phyloP scores from a whole-genome alignment of 2,113 vertebrate genomes.

The Furnarius figulus region DNA sequence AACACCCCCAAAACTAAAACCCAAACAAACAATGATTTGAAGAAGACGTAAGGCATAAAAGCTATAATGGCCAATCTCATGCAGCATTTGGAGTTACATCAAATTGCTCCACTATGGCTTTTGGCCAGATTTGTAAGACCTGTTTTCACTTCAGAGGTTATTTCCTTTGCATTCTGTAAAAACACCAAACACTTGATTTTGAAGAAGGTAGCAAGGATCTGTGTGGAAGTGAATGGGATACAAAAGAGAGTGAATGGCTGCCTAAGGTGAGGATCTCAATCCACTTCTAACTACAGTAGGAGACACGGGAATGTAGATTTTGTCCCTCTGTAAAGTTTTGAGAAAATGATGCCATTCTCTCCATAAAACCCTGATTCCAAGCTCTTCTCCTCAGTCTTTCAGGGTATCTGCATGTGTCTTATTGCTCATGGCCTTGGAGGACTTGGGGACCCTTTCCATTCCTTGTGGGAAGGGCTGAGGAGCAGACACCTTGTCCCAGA shows the following conservation, averaged over 20 bases:
- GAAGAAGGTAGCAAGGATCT: background rate
- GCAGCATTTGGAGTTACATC: background rate
- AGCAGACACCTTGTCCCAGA: background rate
- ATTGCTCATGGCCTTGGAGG: background rate
- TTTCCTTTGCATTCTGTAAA: background rate
- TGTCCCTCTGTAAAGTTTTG: background rate
- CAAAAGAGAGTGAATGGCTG: background rate
- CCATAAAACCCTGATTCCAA: background rate
- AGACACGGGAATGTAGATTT: background rate
- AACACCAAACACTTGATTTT: background rate
- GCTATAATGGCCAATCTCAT: background rate
- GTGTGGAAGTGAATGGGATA: background rate
- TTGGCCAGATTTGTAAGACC: background rate
- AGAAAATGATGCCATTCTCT: background rate
- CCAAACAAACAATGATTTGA: background rate
- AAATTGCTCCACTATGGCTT: background rate
- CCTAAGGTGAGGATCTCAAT: background rate
- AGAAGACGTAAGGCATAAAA: background rate
- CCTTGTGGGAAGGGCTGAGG: background rate
- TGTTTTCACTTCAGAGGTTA: background rate
- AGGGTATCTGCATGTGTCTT: background rate
- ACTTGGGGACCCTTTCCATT: background rate
- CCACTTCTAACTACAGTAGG: background rate
- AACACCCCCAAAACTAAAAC: background rate
- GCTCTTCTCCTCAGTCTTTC: background rate